Conservation (phyloP, 2,797 vertebrate species). For the Xyrichtys novacula region DNA sequence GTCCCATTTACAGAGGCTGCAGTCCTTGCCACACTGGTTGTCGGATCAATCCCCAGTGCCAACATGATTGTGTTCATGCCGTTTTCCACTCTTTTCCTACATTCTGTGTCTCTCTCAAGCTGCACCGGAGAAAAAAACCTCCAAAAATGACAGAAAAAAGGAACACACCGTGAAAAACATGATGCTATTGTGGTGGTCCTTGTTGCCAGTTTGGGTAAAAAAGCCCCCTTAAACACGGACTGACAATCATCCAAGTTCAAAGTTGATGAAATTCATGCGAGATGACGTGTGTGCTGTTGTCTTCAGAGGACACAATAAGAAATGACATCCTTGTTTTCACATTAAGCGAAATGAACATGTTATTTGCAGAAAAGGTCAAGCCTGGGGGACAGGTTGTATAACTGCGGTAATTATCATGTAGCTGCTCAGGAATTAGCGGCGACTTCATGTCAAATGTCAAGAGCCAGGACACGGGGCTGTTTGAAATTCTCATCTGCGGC, state of each 20-base stretch:
- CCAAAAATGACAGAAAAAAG: background rate
- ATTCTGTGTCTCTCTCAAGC: too few species aligned
- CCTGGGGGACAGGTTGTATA: slow-evolving; percentile 66
- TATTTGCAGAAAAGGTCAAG: slow-evolving; percentile 76
- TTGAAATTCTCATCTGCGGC: slow-evolving; percentile 35
- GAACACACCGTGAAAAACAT: background rate
- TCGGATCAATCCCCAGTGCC: too few species aligned
- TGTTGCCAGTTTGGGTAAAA: slow-evolving; percentile 3
- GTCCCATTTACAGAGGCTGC: too few species aligned
- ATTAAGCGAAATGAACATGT: slow-evolving; percentile 69
- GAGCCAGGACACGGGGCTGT: slow-evolving; percentile 32
- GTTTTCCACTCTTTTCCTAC: too few species aligned
- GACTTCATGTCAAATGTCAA: slow-evolving; percentile 73
- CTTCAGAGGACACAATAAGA: slow-evolving; percentile 50
- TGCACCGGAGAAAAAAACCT: too few species aligned
- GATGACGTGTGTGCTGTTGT: slow-evolving; percentile 41
- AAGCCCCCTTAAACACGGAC: background rate
- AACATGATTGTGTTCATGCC: too few species aligned
- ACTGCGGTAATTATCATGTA: slow-evolving; percentile 76
- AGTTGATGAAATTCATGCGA: slow-evolving; percentile 19
- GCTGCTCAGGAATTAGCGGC: slow-evolving; percentile 67
- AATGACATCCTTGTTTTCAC: slow-evolving; percentile 69
- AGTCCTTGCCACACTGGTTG: too few species aligned
- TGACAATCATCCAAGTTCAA: slow-evolving; percentile 14
- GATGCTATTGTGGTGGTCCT: background rate